Evolutionary conservation across 1,140 invertebrate genomes (phyloP).

Genomic region (Trinorchestia longiramus): DNA sequence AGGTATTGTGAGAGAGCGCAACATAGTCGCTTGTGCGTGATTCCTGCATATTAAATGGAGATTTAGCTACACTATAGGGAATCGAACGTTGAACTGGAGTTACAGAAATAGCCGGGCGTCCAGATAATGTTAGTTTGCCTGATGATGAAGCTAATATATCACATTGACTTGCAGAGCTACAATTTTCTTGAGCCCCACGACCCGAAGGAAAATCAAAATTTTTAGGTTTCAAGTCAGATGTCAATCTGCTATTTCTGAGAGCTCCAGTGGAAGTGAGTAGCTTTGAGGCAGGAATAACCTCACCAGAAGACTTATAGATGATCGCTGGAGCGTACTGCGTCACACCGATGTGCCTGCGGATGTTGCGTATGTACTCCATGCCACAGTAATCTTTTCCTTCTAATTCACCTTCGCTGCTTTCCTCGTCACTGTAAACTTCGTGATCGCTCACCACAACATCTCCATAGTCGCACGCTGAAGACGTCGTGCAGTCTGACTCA

Average conservation of each 20-base stretch:
- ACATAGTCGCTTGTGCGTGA: not conserved
- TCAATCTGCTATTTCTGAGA: not conserved
- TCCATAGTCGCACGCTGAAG: not conserved
- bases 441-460: slow-evolving; percentile 1
- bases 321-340: slow-evolving; percentile 1
- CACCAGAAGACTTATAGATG: not conserved
- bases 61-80: not conserved
- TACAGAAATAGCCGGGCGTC: not conserved
- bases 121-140: not conserved
- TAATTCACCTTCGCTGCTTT: not conserved
- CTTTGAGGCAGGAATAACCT: not conserved
- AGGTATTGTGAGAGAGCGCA: not conserved
- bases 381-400: slow-evolving; percentile 1
- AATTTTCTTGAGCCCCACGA: not conserved
- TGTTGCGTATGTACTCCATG: slow-evolving; percentile 27
- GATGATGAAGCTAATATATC: not conserved
- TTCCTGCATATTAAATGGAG: not conserved
- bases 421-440: not conserved
- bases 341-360: not conserved
- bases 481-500: not conserved
- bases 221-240: not conserved
- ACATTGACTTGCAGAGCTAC: not conserved
- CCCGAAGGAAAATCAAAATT: not conserved
- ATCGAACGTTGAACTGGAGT: not conserved
- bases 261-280: not conserved